A percentile compares a stretch with the other conserved stretches of the same genome.
phyloP scores from a whole-genome alignment of 2,113 vertebrate species.

The Hemiprocne comata region DNA sequence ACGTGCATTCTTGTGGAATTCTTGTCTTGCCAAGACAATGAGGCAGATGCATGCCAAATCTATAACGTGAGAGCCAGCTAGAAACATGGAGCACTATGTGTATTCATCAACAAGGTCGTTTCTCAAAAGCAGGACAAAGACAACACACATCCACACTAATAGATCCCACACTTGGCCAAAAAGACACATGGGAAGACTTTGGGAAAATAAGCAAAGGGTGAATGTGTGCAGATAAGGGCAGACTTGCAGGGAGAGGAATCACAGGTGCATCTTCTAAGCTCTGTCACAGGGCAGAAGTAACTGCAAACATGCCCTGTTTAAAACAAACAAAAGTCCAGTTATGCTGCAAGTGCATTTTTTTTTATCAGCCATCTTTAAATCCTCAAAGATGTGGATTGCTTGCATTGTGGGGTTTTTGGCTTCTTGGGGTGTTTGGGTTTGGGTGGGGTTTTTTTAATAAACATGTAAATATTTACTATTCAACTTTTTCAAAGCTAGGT shows the following conservation, averaged over 20 bases:
- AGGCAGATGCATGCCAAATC: slow-evolving; percentile 38
- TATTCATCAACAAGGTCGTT: slow-evolving; percentile 33
- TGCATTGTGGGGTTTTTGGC: not conserved
- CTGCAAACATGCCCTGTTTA: not conserved
- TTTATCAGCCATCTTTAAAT: not conserved
- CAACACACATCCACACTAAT: not conserved
- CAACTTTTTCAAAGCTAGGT: not conserved
- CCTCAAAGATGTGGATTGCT: not conserved
- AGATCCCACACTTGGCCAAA: not conserved
- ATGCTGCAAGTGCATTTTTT: not conserved
- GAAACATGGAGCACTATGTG: not conserved
- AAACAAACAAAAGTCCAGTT: not conserved
- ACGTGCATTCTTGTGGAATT: slow-evolving; percentile 6
- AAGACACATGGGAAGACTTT: not conserved
- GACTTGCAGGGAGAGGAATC: not conserved
- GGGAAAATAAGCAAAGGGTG: not conserved
- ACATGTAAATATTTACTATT: too few relatives aligned
- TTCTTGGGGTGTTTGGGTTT: not conserved
- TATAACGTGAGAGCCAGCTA: slow-evolving; percentile 35
- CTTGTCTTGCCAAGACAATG: slow-evolving; percentile 52
- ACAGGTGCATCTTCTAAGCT: not conserved
- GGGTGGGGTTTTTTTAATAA: fast-evolving
- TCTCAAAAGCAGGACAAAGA: slow-evolving; percentile 40
- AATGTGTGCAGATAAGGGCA: not conserved
- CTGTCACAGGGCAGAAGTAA: not conserved